Base-by-base conservation (phyloP, 2,797 vertebrate species). In the Acanthurus leucopareius region DNA sequence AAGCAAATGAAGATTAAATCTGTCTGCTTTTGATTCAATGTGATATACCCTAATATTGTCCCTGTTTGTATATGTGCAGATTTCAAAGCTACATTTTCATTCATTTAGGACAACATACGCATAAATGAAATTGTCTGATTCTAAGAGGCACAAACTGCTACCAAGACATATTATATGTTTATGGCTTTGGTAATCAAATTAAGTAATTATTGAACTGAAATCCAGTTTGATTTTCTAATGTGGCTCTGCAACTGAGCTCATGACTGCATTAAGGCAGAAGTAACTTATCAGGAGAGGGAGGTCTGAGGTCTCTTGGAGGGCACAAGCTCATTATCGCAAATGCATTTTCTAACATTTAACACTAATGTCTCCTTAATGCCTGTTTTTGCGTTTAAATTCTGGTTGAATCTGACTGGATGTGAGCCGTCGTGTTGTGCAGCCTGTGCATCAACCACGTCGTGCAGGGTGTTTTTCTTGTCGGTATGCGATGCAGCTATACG, bases 401-500 rank as follows among this genome's bases (percentile, higher is more conserved):
- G 42, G 20, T 17, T 10, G n/a, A n/a, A 1, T 75, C n/a, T 44
- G 32, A 11, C 28, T 3, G 32, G 32, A n/a, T 28, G 17, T 0
- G 3, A 56, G 16, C 1, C 47, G 35, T 45, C 15, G 56, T 52
- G 67, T 15, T 2, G 40, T 65, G 87, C 81, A 82, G 66, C 75
- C 75, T 32, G 63, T 72, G 84, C 86, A 60, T 83, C 54, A 67
- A 53, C 17, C 32, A 71, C n/a, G 66, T 80, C 70, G 38, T 76
- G 68, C 84, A 62, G 74, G 45, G 42, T 80, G 88, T 49, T 78
- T 82, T 77, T 79, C 56, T 56, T 59, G 57, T 64, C 42, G 4
- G 57, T 79, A 20, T 82, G 80, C 73, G 77, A 88, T 81, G 88
- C 83, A 88, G 89, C 91, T 86, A 83, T 91, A 93, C 94, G 93